Base-by-base conservation (phyloP, 2,113 vertebrate species). In the Bubo blakistoni region DNA sequence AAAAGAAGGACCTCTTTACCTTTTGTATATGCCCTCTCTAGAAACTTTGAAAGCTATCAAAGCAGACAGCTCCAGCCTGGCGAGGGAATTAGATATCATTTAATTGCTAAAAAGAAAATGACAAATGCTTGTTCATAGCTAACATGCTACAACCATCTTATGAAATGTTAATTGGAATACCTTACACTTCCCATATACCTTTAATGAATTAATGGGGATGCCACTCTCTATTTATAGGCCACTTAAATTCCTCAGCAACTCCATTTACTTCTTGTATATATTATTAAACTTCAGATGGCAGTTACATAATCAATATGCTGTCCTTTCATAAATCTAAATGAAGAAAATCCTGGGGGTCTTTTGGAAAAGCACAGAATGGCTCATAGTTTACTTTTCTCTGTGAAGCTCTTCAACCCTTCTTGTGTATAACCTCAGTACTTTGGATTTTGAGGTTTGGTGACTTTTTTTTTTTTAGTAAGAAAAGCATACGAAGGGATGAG, bases 201-300 rank as follows among this genome's bases (percentile, higher is more conserved):
- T 97, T 96, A 98, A 97, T 97, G 97, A 97, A 97, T 97, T 97
- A 96, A 97, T 97, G 88, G 97, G 67, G 86, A 96, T 97, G 97
- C 96, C 96, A 97, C 84, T 97, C 92, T 97, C 97, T 96, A 97
- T 98, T 97, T 96, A 96, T 96, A 95, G 79, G 72, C 11, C 13
- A 95, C 90, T 97, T 97, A 96, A 97, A 94, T 94, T 97, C 70
- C 95, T 94, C 52, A 73, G 88, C 84, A 97, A 93, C 67, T 96
- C 95, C 95, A 96, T 97, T 97, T 97, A 94, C 69, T 86, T 96
- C 79, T 84, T 88, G 81, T 95, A 92, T 93, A 94, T 96, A 90
- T 95, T 97, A 97, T 97, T 97, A 97, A 96, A 95, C 76, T 96
- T 97, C 92, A 96, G 86, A 86, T 96, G 95, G 81, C 92, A 95